phyloP scores from a whole-genome alignment of 2,888 invertebrate genomes.

The Eudemis profundana region DNA sequence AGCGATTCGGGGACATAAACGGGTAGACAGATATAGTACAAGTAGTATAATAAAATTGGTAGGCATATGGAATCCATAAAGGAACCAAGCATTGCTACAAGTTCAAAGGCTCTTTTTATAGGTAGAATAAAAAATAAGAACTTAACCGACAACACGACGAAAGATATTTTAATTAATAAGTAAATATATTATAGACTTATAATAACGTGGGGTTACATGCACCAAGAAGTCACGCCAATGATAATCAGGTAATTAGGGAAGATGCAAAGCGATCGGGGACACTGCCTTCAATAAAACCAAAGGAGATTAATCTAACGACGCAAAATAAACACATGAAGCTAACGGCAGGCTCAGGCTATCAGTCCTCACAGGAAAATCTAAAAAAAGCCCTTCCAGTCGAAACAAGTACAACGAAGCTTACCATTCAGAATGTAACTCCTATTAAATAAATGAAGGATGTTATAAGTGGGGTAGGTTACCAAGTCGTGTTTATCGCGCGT shows the following conservation, averaged over 20 bases:
- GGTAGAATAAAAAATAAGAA: constrained; percentile 61
- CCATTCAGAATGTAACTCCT: constrained; percentile 56
- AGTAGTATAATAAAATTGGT: constrained; percentile 57
- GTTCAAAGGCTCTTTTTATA: constrained; percentile 60
- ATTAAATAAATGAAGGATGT: constrained; percentile 11
- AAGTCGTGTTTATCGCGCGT: constrained; percentile 27
- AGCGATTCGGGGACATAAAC: constrained; percentile 66
- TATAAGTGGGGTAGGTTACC: constrained; percentile 6
- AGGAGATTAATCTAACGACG: constrained; percentile 75
- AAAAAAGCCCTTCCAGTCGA: constrained; percentile 66
- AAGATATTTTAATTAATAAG: constrained; percentile 56
- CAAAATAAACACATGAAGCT: constrained; percentile 69
- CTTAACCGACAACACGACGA: constrained; percentile 58
- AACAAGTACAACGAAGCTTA: constrained; percentile 69
- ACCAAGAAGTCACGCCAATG: constrained; percentile 86
- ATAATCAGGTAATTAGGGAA: constrained; percentile 74
- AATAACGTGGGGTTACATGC: constrained; percentile 78
- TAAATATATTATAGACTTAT: constrained; percentile 66
- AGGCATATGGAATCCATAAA: constrained; percentile 63
- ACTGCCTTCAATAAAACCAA: constrained; percentile 85
- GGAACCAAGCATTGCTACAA: constrained; percentile 77
- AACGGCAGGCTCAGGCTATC: constrained; percentile 61
- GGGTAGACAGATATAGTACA: constrained; percentile 46
- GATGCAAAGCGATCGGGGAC: constrained; percentile 86
- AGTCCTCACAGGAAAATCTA: constrained; percentile 63